Base-by-base conservation (phyloP, 2,888 invertebrate species). In the Aspidapion aeneum region DNA sequence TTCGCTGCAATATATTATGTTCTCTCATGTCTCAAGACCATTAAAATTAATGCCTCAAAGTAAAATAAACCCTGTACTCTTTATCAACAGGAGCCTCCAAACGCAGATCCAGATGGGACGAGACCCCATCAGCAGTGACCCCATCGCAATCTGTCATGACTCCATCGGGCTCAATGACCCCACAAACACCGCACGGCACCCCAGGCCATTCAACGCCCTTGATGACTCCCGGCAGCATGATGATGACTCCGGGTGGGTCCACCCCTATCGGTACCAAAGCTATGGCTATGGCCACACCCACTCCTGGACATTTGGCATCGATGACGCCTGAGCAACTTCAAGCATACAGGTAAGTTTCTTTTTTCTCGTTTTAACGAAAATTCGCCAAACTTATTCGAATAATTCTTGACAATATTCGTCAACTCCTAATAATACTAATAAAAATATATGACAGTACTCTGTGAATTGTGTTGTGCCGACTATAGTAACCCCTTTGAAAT, bases 311-410 rank as follows among this genome's bases (percentile, higher is more conserved):
- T 74, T 83, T 98, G 66, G 91, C 97, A 67, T 93, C 96, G 16
- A 99, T 99, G 98, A 99, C 99, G 0, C 99, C 99, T 0, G 99
- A 99, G 79, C 99, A 99, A 79, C 82, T 98, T 68, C 98, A 99
- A 80, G 96, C 97, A 0, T 98, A 95, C 79, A 35, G 35, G 35
- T 35, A 35, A 35, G n/a, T n/a, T n/a, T 12, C 49, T 49, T 12
- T 49, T 49, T 49, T 49, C 12, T 49, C 49, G 49, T 49, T 49
- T 49, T 12, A 49, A 12, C 49, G n/a, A n/a, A n/a, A n/a, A n/a
- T n/a, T n/a, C n/a, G n/a, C n/a, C n/a, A n/a, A n/a, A n/a, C n/a
- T n/a, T n/a, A n/a, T n/a, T n/a, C n/a, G n/a, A n/a, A n/a, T n/a
- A n/a, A n/a, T n/a, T n/a, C n/a, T n/a, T n/a, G n/a, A n/a, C n/a